Conservation (phyloP, 2,113 vertebrate genomes). For the Donacobius atricapilla region DNA sequence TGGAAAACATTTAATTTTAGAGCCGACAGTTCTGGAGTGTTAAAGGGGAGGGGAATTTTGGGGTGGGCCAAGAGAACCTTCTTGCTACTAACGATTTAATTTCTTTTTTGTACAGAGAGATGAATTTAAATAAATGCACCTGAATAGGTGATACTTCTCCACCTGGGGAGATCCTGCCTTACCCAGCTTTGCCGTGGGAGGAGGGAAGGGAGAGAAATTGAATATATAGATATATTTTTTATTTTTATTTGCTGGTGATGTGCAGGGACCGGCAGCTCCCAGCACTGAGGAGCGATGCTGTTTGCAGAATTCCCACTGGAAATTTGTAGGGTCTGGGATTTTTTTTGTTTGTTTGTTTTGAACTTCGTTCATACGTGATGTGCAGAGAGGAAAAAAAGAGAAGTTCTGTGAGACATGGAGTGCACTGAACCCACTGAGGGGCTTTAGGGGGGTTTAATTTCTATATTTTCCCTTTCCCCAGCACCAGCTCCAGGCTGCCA, state of each 20-base stretch:
- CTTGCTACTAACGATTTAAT: neutral
- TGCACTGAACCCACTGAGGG: neutral
- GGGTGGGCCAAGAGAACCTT: neutral
- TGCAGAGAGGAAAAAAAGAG: neutral
- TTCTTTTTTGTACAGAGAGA: conserved; percentile 4
- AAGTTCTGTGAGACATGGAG: conserved; percentile 2
- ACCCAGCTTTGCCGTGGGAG: neutral
- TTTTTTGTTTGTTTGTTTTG: neutral
- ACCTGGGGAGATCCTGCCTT: neutral
- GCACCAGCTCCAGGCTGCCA: neutral
- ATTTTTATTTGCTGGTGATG: neutral
- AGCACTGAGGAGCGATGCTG: neutral
- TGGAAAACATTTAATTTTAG: neutral
- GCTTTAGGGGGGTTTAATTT: neutral
- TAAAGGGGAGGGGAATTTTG: neutral
- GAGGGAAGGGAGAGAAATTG: neutral
- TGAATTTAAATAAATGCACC: neutral
- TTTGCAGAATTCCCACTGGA: conserved; percentile 13
- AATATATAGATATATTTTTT: neutral
- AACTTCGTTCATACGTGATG: conserved; percentile 34
- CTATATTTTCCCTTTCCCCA: neutral
- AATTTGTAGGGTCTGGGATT: neutral
- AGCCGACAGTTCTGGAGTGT: neutral
- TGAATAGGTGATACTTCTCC: neutral
- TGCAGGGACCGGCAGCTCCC: neutral